Percentiles rank a stretch among this genome's conserved stretches.
Evolutionary conservation across 2,797 vertebrate genomes (phyloP).

Genomic region (Halcyon leucocephala): DNA sequence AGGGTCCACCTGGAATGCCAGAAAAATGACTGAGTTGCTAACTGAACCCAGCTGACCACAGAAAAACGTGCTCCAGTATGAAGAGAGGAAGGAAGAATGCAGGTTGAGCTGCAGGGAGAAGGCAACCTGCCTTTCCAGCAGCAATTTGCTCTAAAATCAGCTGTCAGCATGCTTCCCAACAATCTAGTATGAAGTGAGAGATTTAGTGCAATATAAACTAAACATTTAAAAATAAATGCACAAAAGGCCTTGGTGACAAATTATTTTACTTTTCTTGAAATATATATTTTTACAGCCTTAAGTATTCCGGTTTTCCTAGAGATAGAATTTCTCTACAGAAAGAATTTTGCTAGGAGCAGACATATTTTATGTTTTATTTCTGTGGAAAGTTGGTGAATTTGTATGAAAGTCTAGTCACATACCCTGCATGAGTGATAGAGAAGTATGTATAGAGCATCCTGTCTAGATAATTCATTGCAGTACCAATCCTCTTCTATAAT

Average conservation of each 20-base stretch:
- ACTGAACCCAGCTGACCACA: background rate
- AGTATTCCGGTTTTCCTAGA: background rate
- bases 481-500: conserved; percentile 12
- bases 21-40: background rate
- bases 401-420: conserved; percentile 30
- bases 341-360: background rate
- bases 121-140: background rate
- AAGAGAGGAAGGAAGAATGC: background rate
- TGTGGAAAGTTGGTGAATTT: background rate
- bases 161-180: background rate
- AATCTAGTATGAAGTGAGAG: background rate
- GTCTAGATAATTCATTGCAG: conserved; percentile 56
- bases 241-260: background rate
- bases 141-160: background rate
- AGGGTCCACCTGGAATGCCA: background rate
- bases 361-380: background rate
- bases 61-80: background rate
- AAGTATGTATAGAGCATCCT: conserved; percentile 9
- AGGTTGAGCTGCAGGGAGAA: background rate
- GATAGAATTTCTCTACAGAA: background rate
- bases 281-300: background rate
- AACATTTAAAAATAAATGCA: background rate
- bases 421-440: background rate
- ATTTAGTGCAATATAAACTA: background rate
- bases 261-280: background rate